These are phyloP conservation scores for Diaperis boleti DNA, from an alignment of 2,888 invertebrate species.

Conservation along the genomic window DNA sequence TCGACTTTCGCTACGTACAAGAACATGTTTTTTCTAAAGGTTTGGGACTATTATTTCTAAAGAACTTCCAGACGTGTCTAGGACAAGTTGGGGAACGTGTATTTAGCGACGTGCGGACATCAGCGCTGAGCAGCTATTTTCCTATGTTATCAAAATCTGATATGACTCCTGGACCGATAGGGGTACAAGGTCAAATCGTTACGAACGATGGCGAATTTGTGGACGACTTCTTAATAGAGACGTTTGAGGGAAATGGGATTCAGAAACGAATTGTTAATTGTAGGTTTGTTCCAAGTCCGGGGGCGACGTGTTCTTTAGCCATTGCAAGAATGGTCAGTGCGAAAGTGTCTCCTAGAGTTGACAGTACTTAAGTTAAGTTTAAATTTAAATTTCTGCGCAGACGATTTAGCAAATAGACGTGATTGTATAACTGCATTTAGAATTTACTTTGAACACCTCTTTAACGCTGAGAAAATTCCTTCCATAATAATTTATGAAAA, in stretches of 20 bases:
- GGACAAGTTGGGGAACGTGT: conserved; percentile 84
- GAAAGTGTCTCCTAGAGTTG: conserved; percentile 4
- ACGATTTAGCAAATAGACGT: too few species aligned
- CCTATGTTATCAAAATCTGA: conserved; percentile 85
- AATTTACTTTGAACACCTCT: too few species aligned
- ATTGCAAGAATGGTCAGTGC: conserved; percentile 85
- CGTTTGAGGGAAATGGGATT: conserved; percentile 74
- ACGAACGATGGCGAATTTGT: conserved; percentile 85
- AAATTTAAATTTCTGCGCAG: too few species aligned
- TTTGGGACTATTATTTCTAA: conserved; percentile 82
- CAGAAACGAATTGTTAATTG: conserved; percentile 87
- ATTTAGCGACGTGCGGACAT: conserved; percentile 79
- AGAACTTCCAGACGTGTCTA: conserved; percentile 82
- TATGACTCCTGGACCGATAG: conserved; percentile 80
- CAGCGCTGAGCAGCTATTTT: conserved; percentile 81
- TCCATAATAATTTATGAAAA: too few species aligned
- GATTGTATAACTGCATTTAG: too few species aligned
- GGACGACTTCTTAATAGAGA: conserved; percentile 96
- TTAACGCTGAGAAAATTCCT: too few species aligned
- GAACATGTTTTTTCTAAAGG: conserved; percentile 78
- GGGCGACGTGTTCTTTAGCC: conserved; percentile 94
- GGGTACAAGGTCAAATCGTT: conserved; percentile 95
- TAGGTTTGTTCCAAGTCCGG: conserved; percentile 95
- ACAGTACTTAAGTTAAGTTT: too few species aligned
- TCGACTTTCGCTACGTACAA: conserved; percentile 76